phyloP scores from a whole-genome alignment of 2,113 vertebrate genomes.

The Picathartes gymnocephalus region DNA sequence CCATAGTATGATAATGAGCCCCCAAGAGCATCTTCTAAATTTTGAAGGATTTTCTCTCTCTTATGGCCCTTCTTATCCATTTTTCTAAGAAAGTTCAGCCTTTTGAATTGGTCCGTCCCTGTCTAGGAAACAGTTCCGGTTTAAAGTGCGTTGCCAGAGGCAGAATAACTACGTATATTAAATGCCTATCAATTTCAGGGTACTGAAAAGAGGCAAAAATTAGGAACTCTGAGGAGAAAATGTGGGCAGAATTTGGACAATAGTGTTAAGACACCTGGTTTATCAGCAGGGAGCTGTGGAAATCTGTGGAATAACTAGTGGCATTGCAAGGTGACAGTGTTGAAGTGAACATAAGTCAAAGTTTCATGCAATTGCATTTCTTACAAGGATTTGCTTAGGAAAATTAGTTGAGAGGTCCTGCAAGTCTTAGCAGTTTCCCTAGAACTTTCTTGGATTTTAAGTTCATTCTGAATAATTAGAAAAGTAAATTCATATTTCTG shows the following conservation, averaged over 20 bases:
- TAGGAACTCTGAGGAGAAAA: neutral
- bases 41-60: neutral
- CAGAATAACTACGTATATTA: neutral
- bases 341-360: neutral
- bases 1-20: neutral
- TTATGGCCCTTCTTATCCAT: neutral
- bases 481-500: neutral
- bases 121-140: neutral
- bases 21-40: neutral
- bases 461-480: slow-evolving; percentile 12
- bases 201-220: neutral
- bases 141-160: neutral
- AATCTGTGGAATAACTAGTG: neutral
- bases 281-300: neutral
- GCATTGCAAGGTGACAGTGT: neutral
- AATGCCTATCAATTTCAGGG: neutral
- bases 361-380: neutral
- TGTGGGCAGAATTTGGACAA: neutral
- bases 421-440: neutral
- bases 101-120: neutral
- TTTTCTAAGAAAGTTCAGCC: neutral
- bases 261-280: neutral
- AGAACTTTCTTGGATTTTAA: neutral
- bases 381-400: neutral
- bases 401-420: neutral